These are phyloP conservation scores for Cloeon dipterum DNA, from an alignment of 2,888 invertebrate genomes.

Conservation along the genomic window DNA sequence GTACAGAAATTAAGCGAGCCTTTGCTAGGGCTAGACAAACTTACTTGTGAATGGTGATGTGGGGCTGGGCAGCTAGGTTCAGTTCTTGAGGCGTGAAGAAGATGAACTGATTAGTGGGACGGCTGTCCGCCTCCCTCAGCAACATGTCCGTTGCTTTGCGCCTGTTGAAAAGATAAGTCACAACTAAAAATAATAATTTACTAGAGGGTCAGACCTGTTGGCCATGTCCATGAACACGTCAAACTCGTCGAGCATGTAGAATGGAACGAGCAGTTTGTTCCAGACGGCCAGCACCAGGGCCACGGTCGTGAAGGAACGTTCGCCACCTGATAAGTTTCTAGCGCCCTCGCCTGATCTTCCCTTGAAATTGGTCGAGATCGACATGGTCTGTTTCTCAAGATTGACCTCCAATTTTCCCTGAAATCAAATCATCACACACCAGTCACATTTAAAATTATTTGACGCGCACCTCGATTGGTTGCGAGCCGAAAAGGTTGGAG, in stretches of 20 bases:
- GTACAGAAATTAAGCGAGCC: too few relatives aligned
- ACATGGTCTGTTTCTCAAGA: conserved; percentile 12
- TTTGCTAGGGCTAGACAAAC: too few relatives aligned
- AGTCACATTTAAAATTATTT: too few relatives aligned
- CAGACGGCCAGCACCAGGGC: conserved; percentile 83
- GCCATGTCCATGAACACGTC: conserved; percentile 77
- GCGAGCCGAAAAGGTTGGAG: too few relatives aligned
- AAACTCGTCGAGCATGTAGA: conserved; percentile 88
- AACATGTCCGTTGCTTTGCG: conserved; percentile 56
- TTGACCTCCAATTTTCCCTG: conserved; percentile 33
- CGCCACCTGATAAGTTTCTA: conserved; percentile 75
- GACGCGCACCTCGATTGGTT: too few relatives aligned
- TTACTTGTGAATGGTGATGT: conserved; percentile 34
- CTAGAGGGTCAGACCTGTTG: too few relatives aligned
- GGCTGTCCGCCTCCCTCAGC: conserved; percentile 43
- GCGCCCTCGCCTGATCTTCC: conserved; percentile 13
- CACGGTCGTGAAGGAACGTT: conserved; percentile 86
- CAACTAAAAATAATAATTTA: neutral
- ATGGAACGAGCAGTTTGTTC: conserved; percentile 79
- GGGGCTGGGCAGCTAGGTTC: conserved; percentile 22
- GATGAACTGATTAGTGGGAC: conserved; percentile 52
- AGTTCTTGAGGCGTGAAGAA: conserved; percentile 77
- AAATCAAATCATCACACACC: too few relatives aligned
- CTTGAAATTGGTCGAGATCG: neutral
- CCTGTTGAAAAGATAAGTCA: conserved; percentile 30